These are phyloP conservation scores for Lophura nycthemera DNA, from an alignment of 2,113 vertebrate genomes.

Conservation along the genomic window DNA sequence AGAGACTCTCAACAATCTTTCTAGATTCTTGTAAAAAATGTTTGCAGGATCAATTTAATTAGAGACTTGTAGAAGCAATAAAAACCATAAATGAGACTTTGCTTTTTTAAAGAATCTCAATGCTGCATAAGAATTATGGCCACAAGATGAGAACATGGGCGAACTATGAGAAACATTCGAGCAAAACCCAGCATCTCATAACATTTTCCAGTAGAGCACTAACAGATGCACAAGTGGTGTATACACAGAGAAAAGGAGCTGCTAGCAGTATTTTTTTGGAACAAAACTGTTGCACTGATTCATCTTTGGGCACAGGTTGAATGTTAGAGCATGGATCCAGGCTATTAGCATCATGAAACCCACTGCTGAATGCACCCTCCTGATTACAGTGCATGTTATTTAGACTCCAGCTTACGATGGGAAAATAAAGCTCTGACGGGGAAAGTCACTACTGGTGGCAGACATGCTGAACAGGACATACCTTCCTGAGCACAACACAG, in stretches of 20 bases:
- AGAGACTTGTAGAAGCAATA: background rate
- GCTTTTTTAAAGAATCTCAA: background rate
- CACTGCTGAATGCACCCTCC: background rate
- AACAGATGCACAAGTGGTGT: background rate
- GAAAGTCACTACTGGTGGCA: background rate
- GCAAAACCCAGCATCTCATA: background rate
- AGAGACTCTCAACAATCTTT: background rate
- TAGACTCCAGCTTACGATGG: background rate
- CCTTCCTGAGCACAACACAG: background rate
- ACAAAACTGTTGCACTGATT: background rate
- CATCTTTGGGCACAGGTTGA: background rate
- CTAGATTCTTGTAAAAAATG: background rate
- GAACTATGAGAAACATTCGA: background rate
- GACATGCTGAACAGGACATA: background rate
- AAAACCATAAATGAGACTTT: background rate
- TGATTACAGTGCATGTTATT: background rate
- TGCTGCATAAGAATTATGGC: background rate
- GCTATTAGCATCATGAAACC: background rate
- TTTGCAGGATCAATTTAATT: background rate
- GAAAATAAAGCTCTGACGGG: background rate
- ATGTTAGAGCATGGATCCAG: background rate
- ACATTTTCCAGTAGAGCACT: fast-evolving
- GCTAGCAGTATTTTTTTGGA: background rate
- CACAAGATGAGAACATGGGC: background rate
- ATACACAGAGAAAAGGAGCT: fast-evolving